A percentile compares a stretch with the other conserved stretches of the same genome.
Conservation (phyloP, 2,797 vertebrate species). For the Thaleichthys pacificus region DNA sequence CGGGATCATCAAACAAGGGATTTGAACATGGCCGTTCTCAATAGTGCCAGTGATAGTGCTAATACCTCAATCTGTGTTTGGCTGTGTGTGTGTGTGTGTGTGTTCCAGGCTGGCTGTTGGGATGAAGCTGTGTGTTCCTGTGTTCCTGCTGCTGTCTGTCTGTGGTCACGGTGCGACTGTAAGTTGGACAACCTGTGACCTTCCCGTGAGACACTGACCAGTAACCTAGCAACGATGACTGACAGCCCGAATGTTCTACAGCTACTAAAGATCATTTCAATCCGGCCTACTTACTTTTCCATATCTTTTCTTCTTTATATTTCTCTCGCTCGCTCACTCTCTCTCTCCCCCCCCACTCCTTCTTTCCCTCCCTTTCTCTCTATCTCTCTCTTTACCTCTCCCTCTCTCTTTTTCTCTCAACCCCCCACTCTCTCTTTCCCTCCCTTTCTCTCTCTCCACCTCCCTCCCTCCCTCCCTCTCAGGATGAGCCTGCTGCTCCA, state of each 20-base stretch:
- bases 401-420: background rate
- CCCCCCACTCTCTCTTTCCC: background rate
- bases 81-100: conserved; percentile 37
- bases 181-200: conserved; percentile 37
- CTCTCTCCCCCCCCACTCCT: background rate
- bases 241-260: background rate
- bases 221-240: background rate
- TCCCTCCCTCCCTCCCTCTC: background rate
- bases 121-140: conserved; percentile 64
- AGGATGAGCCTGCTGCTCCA: conserved; percentile 18
- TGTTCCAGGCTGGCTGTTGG: conserved; percentile 59
- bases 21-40: no score
- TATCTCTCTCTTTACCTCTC: background rate
- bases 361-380: background rate
- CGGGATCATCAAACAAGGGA: no score
- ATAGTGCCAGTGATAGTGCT: background rate
- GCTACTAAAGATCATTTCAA: background rate
- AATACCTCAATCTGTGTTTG: no score
- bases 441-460: background rate
- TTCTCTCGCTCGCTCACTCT: no score
- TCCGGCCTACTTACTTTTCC: no score
- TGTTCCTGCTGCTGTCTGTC: conserved; percentile 59
- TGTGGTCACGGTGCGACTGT: conserved; percentile 59
- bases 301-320: no score
- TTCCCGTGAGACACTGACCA: background rate